Percentiles rank a stretch among this genome's conserved stretches.
These are phyloP conservation scores for Copidosoma aretas DNA, from an alignment of 2,888 invertebrate species.

Conservation along the genomic window DNA sequence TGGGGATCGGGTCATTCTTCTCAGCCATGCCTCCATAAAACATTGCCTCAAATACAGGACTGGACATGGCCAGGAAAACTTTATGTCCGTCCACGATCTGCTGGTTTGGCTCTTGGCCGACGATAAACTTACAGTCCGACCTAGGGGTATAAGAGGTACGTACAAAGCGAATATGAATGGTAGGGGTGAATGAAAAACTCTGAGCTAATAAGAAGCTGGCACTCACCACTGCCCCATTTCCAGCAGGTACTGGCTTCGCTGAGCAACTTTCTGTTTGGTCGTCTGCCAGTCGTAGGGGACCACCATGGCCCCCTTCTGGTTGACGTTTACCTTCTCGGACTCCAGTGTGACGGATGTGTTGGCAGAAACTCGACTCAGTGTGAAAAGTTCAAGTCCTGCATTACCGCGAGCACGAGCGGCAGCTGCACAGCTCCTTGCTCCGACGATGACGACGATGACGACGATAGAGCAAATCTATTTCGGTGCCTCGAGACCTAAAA, in stretches of 20 bases:
- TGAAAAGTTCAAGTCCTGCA: background rate
- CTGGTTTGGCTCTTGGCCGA: conserved; percentile 80
- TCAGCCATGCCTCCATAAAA: conserved; percentile 85
- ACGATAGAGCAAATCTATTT: conserved; percentile 22
- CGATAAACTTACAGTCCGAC: conserved; percentile 82
- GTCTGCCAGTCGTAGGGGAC: conserved; percentile 79
- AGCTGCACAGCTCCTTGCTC: background rate
- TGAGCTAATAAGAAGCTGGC: too few species aligned
- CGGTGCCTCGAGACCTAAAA: conserved; percentile 25
- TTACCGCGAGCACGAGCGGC: conserved; percentile 3
- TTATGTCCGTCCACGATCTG: conserved; percentile 79
- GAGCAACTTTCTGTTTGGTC: conserved; percentile 73
- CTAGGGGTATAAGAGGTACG: conserved; percentile 17
- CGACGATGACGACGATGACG: too few species aligned
- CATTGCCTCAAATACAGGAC: conserved; percentile 89
- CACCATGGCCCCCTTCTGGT: conserved; percentile 59
- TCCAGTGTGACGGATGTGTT: conserved; percentile 27
- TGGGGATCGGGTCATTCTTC: conserved; percentile 77
- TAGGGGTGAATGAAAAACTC: background rate
- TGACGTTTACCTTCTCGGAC: conserved; percentile 18
- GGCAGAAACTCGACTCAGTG: background rate
- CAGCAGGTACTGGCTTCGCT: conserved; percentile 77
- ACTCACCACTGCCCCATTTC: conserved; percentile 76
- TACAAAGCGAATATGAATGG: background rate
- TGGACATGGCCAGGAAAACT: conserved; percentile 82